Percentiles rank a stretch among this genome's conserved stretches.
These are phyloP conservation scores for Neosilurus hyrtlii DNA, from an alignment of 2,797 vertebrate species.

Conservation along the genomic window DNA sequence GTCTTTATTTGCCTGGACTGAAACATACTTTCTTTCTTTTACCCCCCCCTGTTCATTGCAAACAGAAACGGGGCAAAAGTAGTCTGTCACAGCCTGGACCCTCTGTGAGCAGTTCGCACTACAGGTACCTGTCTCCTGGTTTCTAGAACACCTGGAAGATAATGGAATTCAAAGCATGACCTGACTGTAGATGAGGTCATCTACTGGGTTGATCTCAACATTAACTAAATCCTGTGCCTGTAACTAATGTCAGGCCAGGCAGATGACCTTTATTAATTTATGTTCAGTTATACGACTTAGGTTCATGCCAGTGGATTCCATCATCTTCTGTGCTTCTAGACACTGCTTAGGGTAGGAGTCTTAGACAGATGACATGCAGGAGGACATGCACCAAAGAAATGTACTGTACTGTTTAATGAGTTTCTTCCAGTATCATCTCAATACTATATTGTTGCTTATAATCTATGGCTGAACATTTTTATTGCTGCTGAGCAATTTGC, in stretches of 20 bases:
- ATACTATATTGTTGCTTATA: conserved; percentile 53
- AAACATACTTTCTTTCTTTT: conserved; percentile 99
- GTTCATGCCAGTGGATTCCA: conserved; percentile 82
- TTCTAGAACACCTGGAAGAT: conserved; percentile 93
- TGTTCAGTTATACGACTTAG: conserved; percentile 28
- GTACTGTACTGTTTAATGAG: conserved; percentile 56
- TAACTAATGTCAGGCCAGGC: conserved; percentile 6
- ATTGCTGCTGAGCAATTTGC: conserved; percentile 32
- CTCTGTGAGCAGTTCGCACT: conserved; percentile 92
- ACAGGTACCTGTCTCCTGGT: conserved; percentile 99
- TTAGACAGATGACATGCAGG: conserved; percentile 54
- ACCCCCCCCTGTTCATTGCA: conserved; percentile 96
- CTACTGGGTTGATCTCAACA: conserved; percentile 34
- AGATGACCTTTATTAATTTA: conserved; percentile 6
- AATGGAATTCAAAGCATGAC: conserved; percentile 83
- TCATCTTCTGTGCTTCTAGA: conserved; percentile 95
- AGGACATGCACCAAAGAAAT: conserved; percentile 58
- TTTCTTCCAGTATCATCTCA: conserved; percentile 57
- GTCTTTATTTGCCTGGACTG: conserved; percentile 99
- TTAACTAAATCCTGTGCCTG: conserved; percentile 12
- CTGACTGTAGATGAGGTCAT: conserved; percentile 54
- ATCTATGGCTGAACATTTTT: conserved; percentile 40
- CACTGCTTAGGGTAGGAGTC: conserved; percentile 79
- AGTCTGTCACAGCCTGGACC: conserved; percentile 97
- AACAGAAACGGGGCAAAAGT: conserved; percentile 98